Evolutionary conservation across 2,888 invertebrate genomes (phyloP).

Genomic region (Allygus modestus): DNA sequence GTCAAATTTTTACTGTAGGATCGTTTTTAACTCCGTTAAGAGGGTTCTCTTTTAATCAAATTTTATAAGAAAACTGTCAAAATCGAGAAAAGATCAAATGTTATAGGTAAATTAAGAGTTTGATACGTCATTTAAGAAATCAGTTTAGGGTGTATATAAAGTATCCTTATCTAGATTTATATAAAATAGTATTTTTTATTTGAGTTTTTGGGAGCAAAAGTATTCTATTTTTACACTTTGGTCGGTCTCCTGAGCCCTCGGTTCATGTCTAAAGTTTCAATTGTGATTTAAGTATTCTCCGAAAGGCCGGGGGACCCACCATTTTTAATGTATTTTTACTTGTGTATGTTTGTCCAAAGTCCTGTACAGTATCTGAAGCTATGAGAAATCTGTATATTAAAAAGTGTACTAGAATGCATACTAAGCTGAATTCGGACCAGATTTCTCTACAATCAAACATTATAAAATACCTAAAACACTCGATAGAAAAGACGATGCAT

Average conservation of each 20-base stretch:
- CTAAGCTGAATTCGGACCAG: not conserved
- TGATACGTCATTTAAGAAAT: constrained; percentile 60
- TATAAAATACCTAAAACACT: constrained; percentile 3
- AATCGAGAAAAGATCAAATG: constrained; percentile 57
- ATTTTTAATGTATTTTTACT: constrained; percentile 54
- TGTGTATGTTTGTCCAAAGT: constrained; percentile 56
- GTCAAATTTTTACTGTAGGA: constrained; percentile 18
- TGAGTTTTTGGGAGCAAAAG: constrained; percentile 63
- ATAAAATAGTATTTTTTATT: constrained; percentile 63
- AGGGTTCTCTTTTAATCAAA: constrained; percentile 46
- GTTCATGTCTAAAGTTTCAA: constrained; percentile 39
- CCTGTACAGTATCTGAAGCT: constrained; percentile 53
- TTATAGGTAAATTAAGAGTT: constrained; percentile 54
- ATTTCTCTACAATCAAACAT: constrained; percentile 23
- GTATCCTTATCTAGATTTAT: constrained; percentile 59
- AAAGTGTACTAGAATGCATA: constrained; percentile 54
- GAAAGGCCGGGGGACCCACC: not conserved
- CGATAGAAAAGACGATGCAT: constrained; percentile 29
- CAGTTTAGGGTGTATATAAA: constrained; percentile 58
- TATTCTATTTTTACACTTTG: constrained; percentile 62
- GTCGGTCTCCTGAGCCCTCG: constrained; percentile 37
- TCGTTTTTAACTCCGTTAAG: constrained; percentile 1
- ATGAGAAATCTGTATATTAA: constrained; percentile 38
- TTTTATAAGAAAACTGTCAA: constrained; percentile 58
- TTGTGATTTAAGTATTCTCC: constrained; percentile 53